These are phyloP conservation scores for Microtus agrestis DNA, from an alignment of 2,797 vertebrate genomes.

Conservation along the genomic window DNA sequence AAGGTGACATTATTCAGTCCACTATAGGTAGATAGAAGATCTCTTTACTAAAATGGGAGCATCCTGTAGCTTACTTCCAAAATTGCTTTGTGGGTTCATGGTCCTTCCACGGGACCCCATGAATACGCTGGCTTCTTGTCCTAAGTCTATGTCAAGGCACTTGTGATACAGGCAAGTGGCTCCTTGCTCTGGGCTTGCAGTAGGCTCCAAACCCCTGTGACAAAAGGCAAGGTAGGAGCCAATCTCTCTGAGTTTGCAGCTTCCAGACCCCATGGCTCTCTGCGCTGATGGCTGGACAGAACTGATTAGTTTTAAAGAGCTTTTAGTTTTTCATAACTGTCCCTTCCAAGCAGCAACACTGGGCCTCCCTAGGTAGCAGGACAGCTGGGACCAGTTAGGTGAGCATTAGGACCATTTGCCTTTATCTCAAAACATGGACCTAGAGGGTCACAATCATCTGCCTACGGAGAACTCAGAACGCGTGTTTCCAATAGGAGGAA, in stretches of 20 bases:
- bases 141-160: not conserved
- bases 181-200: not conserved
- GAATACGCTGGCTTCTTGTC: not conserved
- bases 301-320: conserved; percentile 25
- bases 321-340: conserved; percentile 32
- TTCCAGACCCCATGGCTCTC: conserved; percentile 67
- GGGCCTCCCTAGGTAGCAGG: not conserved
- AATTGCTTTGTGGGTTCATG: not conserved
- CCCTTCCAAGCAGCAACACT: not conserved
- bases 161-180: not conserved
- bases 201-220: conserved; percentile 62
- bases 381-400: too few species aligned
- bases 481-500: not conserved
- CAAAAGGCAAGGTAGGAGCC: conserved; percentile 73
- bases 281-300: conserved; percentile 38
- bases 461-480: too few species aligned
- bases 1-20: not conserved
- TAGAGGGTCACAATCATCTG: not conserved
- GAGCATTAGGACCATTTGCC: not conserved
- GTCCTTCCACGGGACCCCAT: not conserved
- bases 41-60: not conserved
- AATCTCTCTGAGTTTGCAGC: conserved; percentile 77
- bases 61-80: not conserved
- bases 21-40: not conserved
- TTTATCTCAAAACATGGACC: not conserved